phyloP scores from a whole-genome alignment of 2,888 invertebrate genomes.

The Microctonus aethiopoides region DNA sequence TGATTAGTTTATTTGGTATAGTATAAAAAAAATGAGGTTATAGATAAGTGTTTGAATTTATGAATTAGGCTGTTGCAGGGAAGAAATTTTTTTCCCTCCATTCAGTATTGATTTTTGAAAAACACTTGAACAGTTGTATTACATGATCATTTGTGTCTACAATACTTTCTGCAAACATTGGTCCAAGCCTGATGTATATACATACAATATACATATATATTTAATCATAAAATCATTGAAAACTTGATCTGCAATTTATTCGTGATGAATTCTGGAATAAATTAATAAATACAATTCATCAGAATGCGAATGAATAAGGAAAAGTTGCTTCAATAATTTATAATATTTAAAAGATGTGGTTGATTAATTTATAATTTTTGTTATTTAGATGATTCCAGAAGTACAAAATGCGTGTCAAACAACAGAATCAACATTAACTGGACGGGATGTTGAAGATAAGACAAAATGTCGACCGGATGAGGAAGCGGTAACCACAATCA shows the following conservation, averaged over 20 bases:
- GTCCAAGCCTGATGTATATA: background rate
- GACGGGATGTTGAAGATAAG: slow-evolving; percentile 45
- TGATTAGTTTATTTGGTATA: too few relatives aligned
- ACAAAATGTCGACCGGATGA: slow-evolving; percentile 48
- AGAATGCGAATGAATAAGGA: too few relatives aligned
- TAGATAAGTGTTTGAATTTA: background rate
- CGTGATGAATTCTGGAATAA: too few relatives aligned
- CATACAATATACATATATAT: background rate
- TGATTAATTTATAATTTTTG: too few relatives aligned
- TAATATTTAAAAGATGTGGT: too few relatives aligned
- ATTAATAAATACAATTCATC: too few relatives aligned
- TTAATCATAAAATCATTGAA: slow-evolving; percentile 7
- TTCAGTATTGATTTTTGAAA: slow-evolving; percentile 61
- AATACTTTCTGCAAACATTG: slow-evolving; percentile 53
- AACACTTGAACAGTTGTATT: slow-evolving; percentile 32
- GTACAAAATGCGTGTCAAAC: slow-evolving; percentile 49
- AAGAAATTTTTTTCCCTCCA: too few relatives aligned
- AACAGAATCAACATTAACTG: slow-evolving; percentile 46
- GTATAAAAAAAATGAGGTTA: too few relatives aligned
- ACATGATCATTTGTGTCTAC: slow-evolving; percentile 46
- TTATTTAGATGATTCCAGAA: slow-evolving; percentile 59
- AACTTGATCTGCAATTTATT: too few relatives aligned
- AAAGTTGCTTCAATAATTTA: background rate
- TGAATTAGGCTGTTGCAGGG: background rate
- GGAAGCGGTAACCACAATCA: slow-evolving; percentile 53